These are phyloP conservation scores for Peribatodes rhomboidaria DNA, from an alignment of 2,888 invertebrate species.

Conservation along the genomic window DNA sequence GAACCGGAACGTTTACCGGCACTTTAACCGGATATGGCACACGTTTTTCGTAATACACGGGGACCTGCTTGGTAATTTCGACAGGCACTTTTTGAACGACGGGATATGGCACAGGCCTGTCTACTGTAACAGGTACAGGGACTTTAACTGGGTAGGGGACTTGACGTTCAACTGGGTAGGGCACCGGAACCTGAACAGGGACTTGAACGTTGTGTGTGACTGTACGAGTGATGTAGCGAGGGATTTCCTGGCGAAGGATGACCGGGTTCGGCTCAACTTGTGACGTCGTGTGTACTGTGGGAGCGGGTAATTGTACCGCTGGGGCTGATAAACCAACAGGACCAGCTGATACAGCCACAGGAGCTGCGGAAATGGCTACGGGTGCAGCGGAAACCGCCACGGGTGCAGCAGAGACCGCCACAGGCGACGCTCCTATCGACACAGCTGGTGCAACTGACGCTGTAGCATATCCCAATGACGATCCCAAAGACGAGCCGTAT, in stretches of 20 bases:
- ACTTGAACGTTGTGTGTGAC: constrained; percentile 79
- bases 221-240: constrained; percentile 78
- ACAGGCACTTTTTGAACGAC: constrained; percentile 84
- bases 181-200: constrained; percentile 81
- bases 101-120: constrained; percentile 82
- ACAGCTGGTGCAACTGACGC: constrained; percentile 9
- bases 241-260: constrained; percentile 78
- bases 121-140: constrained; percentile 83
- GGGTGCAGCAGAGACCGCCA: constrained; percentile 38
- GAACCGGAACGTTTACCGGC: constrained; percentile 84
- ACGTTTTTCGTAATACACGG: constrained; percentile 80
- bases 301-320: constrained; percentile 55
- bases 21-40: constrained; percentile 84
- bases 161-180: constrained; percentile 79
- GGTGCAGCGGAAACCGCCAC: constrained; percentile 50
- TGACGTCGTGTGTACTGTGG: constrained; percentile 74
- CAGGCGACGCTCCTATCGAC: constrained; percentile 26
- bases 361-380: constrained; percentile 45
- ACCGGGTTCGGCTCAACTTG: constrained; percentile 78
- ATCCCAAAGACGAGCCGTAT: constrained; percentile 6
- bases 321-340: constrained; percentile 49
- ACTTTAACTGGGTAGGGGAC: constrained; percentile 84
- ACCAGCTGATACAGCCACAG: constrained; percentile 45
- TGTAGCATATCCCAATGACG: constrained; percentile 22
- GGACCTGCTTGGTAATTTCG: constrained; percentile 80